Evolutionary conservation across 2,888 invertebrate species (phyloP), one percentile per base, ranked within the genome.

Genomic region (Caenorhabditis uteleia): DNA sequence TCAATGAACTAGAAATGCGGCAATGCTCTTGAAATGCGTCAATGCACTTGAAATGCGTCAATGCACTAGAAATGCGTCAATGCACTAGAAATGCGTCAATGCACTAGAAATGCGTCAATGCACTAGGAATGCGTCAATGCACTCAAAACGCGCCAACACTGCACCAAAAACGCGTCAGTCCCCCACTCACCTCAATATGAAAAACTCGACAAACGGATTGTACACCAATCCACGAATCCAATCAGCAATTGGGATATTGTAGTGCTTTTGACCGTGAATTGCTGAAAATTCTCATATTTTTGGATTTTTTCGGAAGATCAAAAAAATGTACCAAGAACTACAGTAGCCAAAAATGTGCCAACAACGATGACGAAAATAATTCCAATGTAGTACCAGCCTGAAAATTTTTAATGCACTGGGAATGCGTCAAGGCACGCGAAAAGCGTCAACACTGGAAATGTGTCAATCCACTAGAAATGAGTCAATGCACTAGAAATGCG

Each of bases 371-470:
- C 84, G 26, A 84, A 84, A 40, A 86, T 86, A 27, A 86, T 85
- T 10, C 85, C 84, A 21, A 85, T 85, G 62, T 86, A 86, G 70
- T 86, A 86, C 66, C 86, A 77, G 58, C 85, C 86, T 85, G 77
- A 25, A 78, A 45, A 39, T 14, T 5, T n/a, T 16, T 26, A 16
- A 23, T 14, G 10, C 18, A 23, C 38, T 10, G n/a, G n/a, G n/a
- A n/a, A n/a, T n/a, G n/a, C n/a, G n/a, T 14, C 21, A 20, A 38
- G 25, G 16, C 39, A 8, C 23, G 26, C 3, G 43, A 21, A 43
- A 43, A 20, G 26, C n/a, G n/a, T n/a, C n/a, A n/a, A n/a, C n/a
- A n/a, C n/a, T n/a, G n/a, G n/a, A 31, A 31, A 31, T 31, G 31
- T 10, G 31, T 44, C 31, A 31, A 31, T 7, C 8, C 31, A 43